Evolutionary conservation across 2,113 vertebrate species (phyloP), one percentile per base, ranked within the genome.

Genomic region (Himantopus leucocephalus): DNA sequence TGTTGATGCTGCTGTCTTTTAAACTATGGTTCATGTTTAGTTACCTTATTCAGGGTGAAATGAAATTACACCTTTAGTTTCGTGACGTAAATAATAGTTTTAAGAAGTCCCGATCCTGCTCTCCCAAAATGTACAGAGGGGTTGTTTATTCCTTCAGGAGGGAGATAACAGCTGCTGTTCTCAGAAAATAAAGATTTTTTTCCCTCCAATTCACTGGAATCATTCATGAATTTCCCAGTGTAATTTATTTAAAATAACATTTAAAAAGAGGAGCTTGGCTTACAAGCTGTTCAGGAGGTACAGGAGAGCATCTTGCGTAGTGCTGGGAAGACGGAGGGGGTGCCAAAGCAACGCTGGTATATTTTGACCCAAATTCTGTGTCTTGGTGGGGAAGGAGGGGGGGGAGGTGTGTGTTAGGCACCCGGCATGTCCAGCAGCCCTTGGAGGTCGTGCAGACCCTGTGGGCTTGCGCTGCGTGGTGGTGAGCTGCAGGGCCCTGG

Each of bases 351-450:
- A 4, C 0, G 0, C n/a, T 52, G 30, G 10, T n/a, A 0, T 63
- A 59, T 84, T 91, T 86, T 59, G 37, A 16, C 50, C 0, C 0
- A n/a, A 85, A 48, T 63, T 9, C 0, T 23, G 16, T 23, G 14
- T 75, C 32, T 73, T 30, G 34, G 41, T 26, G 66, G 15, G 32
- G 30, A 56, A 29, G 7, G 37, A 35, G 35, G 5, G 2, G 5
- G 11, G 1, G 8, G 6, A 39, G 39, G 39, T 39, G 39, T 39
- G 39, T 39, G 39, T 43, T 14, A 17, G 59, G 20, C 74, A 47
- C 47, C 2, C 2, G 13, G 10, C 23, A 30, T 3, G 21, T 10
- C 52, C 47, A 24, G 19, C 58, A 58, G 14, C 24, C 53, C 2
- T 0, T 2, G 63, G 67, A 34, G 58, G 34, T 71, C 8, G 0